phyloP scores from a whole-genome alignment of 2,113 vertebrate genomes.

The Struthidea cinerea region DNA sequence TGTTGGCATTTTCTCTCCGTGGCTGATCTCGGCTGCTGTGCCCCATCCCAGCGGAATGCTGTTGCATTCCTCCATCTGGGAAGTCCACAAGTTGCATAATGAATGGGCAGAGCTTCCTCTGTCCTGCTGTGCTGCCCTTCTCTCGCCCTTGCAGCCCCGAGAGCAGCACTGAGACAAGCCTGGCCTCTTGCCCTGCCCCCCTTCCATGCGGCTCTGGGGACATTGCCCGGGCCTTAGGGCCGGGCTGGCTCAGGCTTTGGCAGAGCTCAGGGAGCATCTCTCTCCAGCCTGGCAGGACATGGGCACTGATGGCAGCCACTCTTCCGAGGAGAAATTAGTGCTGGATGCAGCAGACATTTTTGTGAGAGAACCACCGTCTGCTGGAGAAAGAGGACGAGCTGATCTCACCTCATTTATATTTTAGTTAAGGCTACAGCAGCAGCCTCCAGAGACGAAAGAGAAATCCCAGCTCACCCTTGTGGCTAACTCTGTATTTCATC shows the following conservation, averaged over 20 bases:
- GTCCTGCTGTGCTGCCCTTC: neutral
- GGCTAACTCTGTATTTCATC: neutral
- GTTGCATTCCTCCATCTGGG: neutral
- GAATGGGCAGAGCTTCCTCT: neutral
- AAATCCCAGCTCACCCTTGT: neutral
- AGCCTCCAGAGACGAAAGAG: neutral
- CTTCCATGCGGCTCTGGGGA: fast-evolving
- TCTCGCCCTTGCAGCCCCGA: neutral
- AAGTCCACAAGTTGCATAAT: fast-evolving
- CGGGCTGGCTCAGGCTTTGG: neutral
- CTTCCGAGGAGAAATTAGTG: neutral
- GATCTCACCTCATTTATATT: neutral
- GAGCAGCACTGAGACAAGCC: neutral
- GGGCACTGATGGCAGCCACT: neutral
- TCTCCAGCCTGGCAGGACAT: neutral
- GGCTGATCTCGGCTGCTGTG: neutral
- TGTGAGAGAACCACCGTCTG: neutral
- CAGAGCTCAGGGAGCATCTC: neutral
- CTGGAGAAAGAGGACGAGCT: neutral
- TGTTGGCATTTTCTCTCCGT: neutral
- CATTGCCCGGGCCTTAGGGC: neutral
- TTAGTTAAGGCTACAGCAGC: neutral
- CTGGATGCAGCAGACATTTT: neutral
- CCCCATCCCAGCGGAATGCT: neutral
- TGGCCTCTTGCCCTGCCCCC: neutral